These are phyloP conservation scores for Drosophila nigritarsus DNA, from an alignment of 2,888 invertebrate genomes.

Conservation along the genomic window DNA sequence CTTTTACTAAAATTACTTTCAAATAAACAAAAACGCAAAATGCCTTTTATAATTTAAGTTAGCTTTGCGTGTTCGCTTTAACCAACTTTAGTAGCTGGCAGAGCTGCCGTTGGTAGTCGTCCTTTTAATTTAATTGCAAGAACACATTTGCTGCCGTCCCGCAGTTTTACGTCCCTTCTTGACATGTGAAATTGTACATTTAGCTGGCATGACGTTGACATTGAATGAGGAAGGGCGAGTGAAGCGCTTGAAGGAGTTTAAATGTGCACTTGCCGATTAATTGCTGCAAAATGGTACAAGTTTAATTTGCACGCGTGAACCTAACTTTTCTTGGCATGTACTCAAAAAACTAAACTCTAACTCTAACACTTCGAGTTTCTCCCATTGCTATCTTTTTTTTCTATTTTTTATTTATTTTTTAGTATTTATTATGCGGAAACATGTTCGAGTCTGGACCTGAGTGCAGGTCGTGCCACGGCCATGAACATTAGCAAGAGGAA, in stretches of 20 bases:
- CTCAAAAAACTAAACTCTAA: constrained; percentile 14
- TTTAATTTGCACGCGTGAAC: constrained; percentile 14
- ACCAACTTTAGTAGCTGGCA: not conserved
- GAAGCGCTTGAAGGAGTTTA: constrained; percentile 10
- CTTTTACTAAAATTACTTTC: not conserved
- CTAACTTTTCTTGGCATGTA: not conserved
- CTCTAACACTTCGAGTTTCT: constrained; percentile 7
- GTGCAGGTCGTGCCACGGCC: constrained; percentile 37
- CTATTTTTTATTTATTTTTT: not conserved
- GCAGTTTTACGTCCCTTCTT: constrained; percentile 6
- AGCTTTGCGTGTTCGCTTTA: not conserved
- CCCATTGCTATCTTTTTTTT: constrained; percentile 10
- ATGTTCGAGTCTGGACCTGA: constrained; percentile 8
- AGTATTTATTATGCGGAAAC: constrained; percentile 46
- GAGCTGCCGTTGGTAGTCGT: constrained; percentile 6
- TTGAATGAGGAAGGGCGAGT: not conserved
- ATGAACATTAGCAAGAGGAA: constrained; percentile 26
- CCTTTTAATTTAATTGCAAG: constrained; percentile 60
- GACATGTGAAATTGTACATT: constrained; percentile 37
- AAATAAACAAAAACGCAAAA: not conserved
- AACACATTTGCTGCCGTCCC: constrained; percentile 20
- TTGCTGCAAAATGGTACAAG: constrained; percentile 26
- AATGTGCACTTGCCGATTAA: constrained; percentile 57
- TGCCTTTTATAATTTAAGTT: not conserved
- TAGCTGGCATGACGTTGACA: constrained; percentile 37